phyloP scores from a whole-genome alignment of 2,113 vertebrate species.

The Naja naja region DNA sequence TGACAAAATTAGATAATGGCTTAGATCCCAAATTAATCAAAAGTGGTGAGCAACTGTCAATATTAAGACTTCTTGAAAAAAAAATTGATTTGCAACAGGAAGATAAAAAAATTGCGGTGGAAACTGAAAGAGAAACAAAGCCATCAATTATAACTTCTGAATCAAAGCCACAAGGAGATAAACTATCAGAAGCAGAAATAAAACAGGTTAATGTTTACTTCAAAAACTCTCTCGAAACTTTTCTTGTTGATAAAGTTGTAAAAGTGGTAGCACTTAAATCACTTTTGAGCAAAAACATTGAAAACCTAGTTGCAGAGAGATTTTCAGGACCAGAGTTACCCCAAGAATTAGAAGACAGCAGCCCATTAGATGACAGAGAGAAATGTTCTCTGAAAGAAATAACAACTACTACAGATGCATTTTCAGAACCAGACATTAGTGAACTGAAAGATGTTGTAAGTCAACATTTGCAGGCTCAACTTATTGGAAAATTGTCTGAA shows the following conservation, averaged over 20 bases:
- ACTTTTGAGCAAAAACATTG: constrained; percentile 55
- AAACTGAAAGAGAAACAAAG: constrained; percentile 12
- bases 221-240: constrained; percentile 2
- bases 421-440: constrained; percentile 14
- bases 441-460: constrained; percentile 34
- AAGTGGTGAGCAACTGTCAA: not conserved
- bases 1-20: not conserved
- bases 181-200: constrained; percentile 30
- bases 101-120: not conserved
- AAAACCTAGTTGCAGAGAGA: constrained; percentile 43
- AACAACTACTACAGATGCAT: not conserved
- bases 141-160: not conserved
- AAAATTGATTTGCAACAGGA: constrained; percentile 31
- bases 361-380: not conserved
- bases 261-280: constrained; percentile 43
- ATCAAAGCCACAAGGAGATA: not conserved
- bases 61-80: constrained; percentile 18
- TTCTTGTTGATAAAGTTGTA: constrained; percentile 41
- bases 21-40: not conserved
- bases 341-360: not conserved
- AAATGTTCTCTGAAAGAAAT: not conserved
- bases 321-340: constrained; percentile 33
- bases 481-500: constrained; percentile 43
- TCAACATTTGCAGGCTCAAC: constrained; percentile 49
- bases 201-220: not conserved